Conservation (phyloP, 1,140 invertebrate genomes). For the Pseudomyrmex sp. region DNA sequence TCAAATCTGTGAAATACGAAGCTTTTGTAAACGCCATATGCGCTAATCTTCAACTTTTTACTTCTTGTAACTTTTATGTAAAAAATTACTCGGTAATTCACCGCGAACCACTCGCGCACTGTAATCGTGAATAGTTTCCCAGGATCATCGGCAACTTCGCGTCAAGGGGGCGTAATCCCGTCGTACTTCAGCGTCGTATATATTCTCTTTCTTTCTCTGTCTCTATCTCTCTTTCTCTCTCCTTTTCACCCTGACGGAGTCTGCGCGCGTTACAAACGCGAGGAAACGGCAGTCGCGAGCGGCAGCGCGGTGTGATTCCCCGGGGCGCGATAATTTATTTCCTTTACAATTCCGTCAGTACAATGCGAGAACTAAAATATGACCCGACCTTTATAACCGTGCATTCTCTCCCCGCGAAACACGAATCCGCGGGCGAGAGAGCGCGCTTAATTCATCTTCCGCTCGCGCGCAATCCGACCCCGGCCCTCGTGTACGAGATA, state of each 20-base stretch:
- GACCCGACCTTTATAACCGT: conserved; percentile 72
- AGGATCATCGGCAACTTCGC: conserved; percentile 42
- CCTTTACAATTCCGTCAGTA: conserved; percentile 75
- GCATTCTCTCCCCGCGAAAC: conserved; percentile 37
- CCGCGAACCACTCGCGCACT: conserved; percentile 25
- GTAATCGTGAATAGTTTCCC: conserved; percentile 45
- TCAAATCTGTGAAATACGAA: neutral
- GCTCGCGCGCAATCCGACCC: conserved; percentile 15
- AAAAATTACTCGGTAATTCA: conserved; percentile 27
- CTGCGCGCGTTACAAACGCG: conserved; percentile 56
- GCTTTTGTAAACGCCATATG: neutral
- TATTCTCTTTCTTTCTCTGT: neutral
- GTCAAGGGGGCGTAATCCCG: conserved; percentile 46
- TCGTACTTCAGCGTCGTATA: conserved; percentile 23
- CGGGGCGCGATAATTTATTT: conserved; percentile 75
- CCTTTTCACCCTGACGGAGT: neutral
- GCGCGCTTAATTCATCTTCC: conserved; percentile 48
- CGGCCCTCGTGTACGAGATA: conserved; percentile 10
- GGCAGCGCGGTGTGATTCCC: conserved; percentile 33
- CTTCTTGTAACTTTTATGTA: neutral
- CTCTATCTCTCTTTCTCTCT: neutral
- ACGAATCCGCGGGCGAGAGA: conserved; percentile 1
- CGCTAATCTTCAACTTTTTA: neutral
- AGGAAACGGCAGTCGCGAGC: conserved; percentile 52
- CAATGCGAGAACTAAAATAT: conserved; percentile 78